Conservation (phyloP, 2,888 invertebrate genomes). For the Scaptodrosophila latifasciaeformis region DNA sequence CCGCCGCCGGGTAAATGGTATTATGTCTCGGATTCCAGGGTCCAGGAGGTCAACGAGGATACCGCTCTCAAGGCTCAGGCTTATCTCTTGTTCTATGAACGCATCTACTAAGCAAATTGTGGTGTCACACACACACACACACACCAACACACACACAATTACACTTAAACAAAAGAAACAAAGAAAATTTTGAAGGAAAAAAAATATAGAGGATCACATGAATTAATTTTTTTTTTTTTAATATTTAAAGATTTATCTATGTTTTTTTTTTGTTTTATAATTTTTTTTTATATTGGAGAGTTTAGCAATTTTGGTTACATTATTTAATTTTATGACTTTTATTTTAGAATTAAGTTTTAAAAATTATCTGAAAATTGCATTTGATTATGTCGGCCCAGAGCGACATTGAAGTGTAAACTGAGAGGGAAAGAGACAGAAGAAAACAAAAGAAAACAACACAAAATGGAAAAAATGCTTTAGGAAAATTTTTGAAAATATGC, state of each 20-base stretch:
- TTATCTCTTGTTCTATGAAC: conserved; percentile 96
- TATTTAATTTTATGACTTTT: background rate
- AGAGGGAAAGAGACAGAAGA: background rate
- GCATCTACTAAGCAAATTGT: conserved; percentile 81
- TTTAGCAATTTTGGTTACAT: background rate
- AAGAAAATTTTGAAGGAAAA: conserved; percentile 33
- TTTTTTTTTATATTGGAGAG: background rate
- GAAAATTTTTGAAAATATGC: background rate
- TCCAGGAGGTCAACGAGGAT: conserved; percentile 86
- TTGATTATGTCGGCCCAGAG: too few relatives aligned
- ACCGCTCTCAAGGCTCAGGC: conserved; percentile 91
- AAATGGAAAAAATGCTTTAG: background rate
- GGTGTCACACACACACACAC: background rate
- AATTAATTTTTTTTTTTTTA: background rate
- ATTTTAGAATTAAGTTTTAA: background rate
- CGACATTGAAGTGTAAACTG: too few relatives aligned
- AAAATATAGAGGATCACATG: background rate
- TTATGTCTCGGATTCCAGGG: conserved; percentile 92
- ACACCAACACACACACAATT: too few relatives aligned
- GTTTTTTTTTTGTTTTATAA: too few relatives aligned
- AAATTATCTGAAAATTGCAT: too few relatives aligned
- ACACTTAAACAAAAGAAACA: too few relatives aligned
- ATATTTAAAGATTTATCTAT: too few relatives aligned
- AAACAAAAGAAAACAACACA: background rate
- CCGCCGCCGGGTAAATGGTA: conserved; percentile 90